Base-by-base conservation (phyloP, 2,113 vertebrate genomes). In the Gallinago media region DNA sequence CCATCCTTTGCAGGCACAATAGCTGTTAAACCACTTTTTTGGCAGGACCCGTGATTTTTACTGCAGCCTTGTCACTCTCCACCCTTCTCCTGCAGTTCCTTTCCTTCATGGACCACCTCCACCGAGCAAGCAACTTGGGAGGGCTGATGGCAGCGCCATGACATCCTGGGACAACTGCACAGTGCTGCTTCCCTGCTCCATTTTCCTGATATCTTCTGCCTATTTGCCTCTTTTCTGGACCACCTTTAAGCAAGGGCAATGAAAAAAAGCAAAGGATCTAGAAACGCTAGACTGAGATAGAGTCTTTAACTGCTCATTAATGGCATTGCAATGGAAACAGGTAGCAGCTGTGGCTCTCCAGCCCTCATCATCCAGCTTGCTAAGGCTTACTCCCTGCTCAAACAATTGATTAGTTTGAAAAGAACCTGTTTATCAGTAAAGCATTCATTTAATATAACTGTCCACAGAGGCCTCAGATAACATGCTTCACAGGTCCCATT, bases 351-450 rank as follows among this genome's bases (percentile, higher is more conserved):
- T 17, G 47, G 29, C 50, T 59, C 74, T 88, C 55, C 36, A 80
- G 71, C 56, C 52, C 40, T 85, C 56, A 14, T 42, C 9, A 63
- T 78, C 55, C 65, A 94, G 88, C 96, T 93, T 84, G 92, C 88
- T 85, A 70, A 71, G 82, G 56, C 75, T 95, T 63, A 92, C 87
- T 59, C 87, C 85, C 79, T 80, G 59, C 97, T 95, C 86, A 93
- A 80, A 93, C 88, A 95, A 97, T 68, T 94, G 94, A 96, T 97
- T 95, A 94, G 87, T 81, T 94, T 71, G 83, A 90, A 65, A 90
- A 96, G 93, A 95, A 42, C 68, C 68, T 84, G 77, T 97, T 97
- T 95, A 97, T 95, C 86, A 92, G 73, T 97, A 98, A 97, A 93
- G 83, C 92, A 96, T 87, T 96, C 74, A 88, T 96, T 96, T 96